phyloP scores from a whole-genome alignment of 2,888 invertebrate species.

The Spodoptera picta region DNA sequence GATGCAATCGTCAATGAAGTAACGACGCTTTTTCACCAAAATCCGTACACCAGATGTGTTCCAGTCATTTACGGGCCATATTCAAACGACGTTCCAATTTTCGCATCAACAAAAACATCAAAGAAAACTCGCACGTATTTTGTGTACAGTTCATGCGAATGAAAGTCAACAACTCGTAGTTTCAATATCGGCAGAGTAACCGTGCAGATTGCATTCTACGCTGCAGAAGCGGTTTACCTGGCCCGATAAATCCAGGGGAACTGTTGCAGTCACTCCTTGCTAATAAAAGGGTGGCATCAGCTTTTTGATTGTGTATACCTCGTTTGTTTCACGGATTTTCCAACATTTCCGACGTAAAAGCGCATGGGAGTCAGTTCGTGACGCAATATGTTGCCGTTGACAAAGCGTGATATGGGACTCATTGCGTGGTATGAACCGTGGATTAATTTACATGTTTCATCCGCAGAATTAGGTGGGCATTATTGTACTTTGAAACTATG shows the following conservation, averaged over 20 bases:
- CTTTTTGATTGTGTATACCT: slow-evolving; percentile 67
- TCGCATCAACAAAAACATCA: slow-evolving; percentile 23
- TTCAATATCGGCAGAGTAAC: slow-evolving; percentile 44
- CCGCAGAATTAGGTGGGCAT: slow-evolving; percentile 9
- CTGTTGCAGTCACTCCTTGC: slow-evolving; percentile 41
- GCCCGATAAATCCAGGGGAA: slow-evolving; percentile 58
- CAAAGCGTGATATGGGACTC: slow-evolving; percentile 62
- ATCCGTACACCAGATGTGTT: slow-evolving; percentile 1
- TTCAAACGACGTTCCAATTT: slow-evolving; percentile 10
- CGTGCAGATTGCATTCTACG: slow-evolving; percentile 39
- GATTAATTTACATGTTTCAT: slow-evolving; percentile 36
- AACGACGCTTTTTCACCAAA: not conserved
- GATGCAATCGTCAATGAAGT: not conserved
- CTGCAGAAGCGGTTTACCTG: slow-evolving; percentile 48
- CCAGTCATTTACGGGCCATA: slow-evolving; percentile 7
- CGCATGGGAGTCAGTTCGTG: slow-evolving; percentile 42
- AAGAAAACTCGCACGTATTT: slow-evolving; percentile 24
- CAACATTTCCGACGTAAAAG: slow-evolving; percentile 57
- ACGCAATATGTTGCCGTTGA: slow-evolving; percentile 57
- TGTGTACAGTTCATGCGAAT: slow-evolving; percentile 21
- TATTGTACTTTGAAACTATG: slow-evolving; percentile 2
- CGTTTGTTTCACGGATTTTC: slow-evolving; percentile 65
- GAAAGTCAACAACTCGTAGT: slow-evolving; percentile 31
- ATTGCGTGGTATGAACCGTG: slow-evolving; percentile 22
- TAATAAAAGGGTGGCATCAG: slow-evolving; percentile 63